Evolutionary conservation across 1,140 invertebrate species (phyloP).

Genomic region (Solenopsis fugax): DNA sequence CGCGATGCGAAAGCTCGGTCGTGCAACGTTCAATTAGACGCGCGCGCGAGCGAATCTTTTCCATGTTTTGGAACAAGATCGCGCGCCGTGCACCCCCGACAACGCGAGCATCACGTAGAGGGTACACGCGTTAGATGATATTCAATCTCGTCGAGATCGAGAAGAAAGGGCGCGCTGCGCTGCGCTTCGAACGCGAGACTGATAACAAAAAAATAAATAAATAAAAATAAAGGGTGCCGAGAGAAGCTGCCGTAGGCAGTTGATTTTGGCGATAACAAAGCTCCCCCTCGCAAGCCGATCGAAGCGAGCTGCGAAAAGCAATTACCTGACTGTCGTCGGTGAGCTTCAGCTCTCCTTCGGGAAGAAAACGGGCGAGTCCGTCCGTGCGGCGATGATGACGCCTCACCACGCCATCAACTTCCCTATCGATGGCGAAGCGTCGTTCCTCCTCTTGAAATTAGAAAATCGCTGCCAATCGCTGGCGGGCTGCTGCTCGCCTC

Average conservation of each 20-base stretch:
- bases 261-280: neutral
- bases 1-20: neutral
- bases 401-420: constrained; percentile 58
- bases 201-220: neutral
- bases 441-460: neutral
- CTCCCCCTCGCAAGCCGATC: neutral
- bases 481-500: neutral
- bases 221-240: too few relatives aligned
- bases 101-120: neutral
- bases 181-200: neutral
- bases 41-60: neutral
- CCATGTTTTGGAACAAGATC: neutral
- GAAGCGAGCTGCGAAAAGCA: neutral
- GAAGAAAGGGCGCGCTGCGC: neutral
- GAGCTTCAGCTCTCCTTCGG: neutral
- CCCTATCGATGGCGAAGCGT: neutral
- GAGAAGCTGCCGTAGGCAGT: too few relatives aligned
- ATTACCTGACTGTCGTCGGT: constrained; percentile 35
- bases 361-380: constrained; percentile 39
- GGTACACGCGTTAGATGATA: neutral
- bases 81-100: neutral
- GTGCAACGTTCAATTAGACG: too few relatives aligned
- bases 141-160: neutral
- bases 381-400: constrained; percentile 37
- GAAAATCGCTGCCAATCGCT: constrained; percentile 19